Evolutionary conservation across 64 coral and sea anemone genomes (phyloP).

Genomic region (Stichodactyla helianthus): DNA sequence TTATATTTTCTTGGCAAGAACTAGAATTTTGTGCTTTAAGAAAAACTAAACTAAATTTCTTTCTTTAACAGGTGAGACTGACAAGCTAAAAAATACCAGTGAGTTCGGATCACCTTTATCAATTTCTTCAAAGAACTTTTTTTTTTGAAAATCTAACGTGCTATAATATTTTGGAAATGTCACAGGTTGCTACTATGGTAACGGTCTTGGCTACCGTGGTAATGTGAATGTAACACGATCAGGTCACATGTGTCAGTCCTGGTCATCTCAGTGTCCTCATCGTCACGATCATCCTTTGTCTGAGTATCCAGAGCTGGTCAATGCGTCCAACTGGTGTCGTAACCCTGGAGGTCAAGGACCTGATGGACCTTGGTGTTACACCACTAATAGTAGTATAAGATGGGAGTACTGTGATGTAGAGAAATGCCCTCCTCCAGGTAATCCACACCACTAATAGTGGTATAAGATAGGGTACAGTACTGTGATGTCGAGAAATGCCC

Average conservation of each 20-base stretch:
- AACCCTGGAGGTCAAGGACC: no score
- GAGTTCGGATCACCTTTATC: neutral
- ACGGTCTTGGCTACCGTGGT: conserved; percentile 56
- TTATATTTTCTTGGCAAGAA: neutral
- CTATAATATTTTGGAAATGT: neutral
- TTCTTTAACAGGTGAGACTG: conserved; percentile 17
- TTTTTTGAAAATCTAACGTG: neutral
- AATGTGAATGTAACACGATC: conserved; percentile 59
- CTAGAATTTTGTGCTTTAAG: neutral
- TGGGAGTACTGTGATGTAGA: no score
- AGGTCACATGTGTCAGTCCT: conserved; percentile 62
- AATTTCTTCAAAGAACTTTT: neutral
- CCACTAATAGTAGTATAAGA: no score
- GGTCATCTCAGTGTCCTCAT: conserved; percentile 88
- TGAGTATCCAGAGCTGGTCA: no score
- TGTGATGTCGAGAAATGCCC: conserved; percentile 36
- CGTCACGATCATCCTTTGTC: conserved; percentile 55
- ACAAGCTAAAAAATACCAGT: neutral
- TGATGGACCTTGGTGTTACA: no score
- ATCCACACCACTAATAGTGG: conserved; percentile 26
- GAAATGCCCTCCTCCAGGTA: no score
- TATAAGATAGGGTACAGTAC: conserved; percentile 44
- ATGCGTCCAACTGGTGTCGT: no score
- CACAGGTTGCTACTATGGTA: conserved; percentile 44
- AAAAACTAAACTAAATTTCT: neutral